phyloP scores from a whole-genome alignment of 2,113 vertebrate genomes.

The Lampris megalopsis region DNA sequence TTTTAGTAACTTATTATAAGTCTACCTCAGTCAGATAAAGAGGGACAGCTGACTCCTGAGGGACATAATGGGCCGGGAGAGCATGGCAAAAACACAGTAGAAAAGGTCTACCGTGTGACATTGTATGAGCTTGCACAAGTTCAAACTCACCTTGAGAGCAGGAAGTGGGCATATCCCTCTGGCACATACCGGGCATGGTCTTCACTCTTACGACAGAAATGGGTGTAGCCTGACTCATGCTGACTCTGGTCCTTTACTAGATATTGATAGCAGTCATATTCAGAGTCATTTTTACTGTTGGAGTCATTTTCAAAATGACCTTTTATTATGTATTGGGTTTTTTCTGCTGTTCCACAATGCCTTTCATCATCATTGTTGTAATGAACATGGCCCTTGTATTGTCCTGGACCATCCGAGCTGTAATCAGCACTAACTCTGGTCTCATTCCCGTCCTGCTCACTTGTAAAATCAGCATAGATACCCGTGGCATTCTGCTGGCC shows the following conservation, averaged over 20 bases:
- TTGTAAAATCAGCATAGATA: constrained; percentile 69
- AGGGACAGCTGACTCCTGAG: no score
- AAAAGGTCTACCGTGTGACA: not conserved
- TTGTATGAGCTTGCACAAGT: not conserved
- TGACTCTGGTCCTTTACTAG: constrained; percentile 33
- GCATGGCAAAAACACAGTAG: not conserved
- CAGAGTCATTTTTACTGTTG: constrained; percentile 17
- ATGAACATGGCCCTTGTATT: not conserved
- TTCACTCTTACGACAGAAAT: constrained; percentile 43
- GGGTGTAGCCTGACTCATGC: constrained; percentile 30
- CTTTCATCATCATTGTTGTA: not conserved
- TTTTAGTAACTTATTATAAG: no score
- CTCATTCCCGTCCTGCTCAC: constrained; percentile 39
- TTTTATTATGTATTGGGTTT: constrained; percentile 33
- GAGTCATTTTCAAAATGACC: constrained; percentile 18
- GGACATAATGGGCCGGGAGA: no score
- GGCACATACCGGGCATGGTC: constrained; percentile 64
- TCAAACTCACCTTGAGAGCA: constrained; percentile 60
- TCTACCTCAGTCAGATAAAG: no score
- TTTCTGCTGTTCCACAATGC: constrained; percentile 13
- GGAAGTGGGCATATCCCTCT: constrained; percentile 66
- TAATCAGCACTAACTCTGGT: constrained; percentile 13
- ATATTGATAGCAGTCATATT: constrained; percentile 41
- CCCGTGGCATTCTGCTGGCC: constrained; percentile 36
- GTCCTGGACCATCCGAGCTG: constrained; percentile 1